phyloP scores from a whole-genome alignment of 2,113 vertebrate species.

The Oncorhynchus gorbuscha region DNA sequence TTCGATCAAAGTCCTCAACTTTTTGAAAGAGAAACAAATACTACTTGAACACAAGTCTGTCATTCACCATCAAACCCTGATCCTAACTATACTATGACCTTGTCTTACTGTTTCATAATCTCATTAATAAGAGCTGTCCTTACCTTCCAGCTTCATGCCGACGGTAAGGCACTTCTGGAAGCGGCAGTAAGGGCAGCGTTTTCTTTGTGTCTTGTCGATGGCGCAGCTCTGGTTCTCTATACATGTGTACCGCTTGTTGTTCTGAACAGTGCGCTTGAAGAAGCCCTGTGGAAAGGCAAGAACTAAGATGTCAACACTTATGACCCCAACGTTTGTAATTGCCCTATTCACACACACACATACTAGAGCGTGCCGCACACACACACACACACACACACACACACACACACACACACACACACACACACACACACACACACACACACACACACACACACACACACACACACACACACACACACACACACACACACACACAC shows the following conservation, averaged over 20 bases:
- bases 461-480: too few species aligned
- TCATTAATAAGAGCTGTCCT: conserved; percentile 34
- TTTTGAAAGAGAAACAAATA: neutral
- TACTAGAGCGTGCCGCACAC: too few species aligned
- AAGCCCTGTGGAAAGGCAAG: conserved; percentile 86
- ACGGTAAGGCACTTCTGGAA: conserved; percentile 99
- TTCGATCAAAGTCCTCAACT: too few species aligned
- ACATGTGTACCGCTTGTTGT: conserved; percentile 99
- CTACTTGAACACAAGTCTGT: neutral
- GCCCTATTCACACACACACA: conserved; percentile 42
- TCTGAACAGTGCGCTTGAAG: conserved; percentile 99
- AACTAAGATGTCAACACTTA: conserved; percentile 76
- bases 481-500: too few species aligned
- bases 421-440: conserved; percentile 26
- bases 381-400: too few species aligned
- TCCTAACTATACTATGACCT: neutral
- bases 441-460: too few species aligned
- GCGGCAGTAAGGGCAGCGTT: conserved; percentile 96
- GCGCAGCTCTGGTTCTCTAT: conserved; percentile 99
- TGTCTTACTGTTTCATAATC: neutral
- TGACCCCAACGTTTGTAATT: conserved; percentile 70
- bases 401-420: neutral
- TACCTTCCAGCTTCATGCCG: conserved; percentile 99
- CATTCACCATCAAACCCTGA: too few species aligned
- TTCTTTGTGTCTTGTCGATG: conserved; percentile 99